phyloP scores from a whole-genome alignment of 1,140 invertebrate genomes.

The Bombus breviceps region DNA sequence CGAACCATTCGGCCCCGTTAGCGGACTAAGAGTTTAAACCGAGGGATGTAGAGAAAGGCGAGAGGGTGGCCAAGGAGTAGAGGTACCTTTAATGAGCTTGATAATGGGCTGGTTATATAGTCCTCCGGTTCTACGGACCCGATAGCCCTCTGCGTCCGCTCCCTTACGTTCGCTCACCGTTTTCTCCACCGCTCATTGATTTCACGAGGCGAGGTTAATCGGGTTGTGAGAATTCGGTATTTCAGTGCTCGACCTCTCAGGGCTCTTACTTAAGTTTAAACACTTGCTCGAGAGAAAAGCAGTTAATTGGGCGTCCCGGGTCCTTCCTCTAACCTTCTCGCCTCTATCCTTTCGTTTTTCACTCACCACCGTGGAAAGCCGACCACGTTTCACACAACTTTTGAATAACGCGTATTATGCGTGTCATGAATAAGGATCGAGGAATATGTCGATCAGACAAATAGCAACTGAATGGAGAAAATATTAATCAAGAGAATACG shows the following conservation, averaged over 20 bases:
- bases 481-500: slow-evolving; percentile 63
- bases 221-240: slow-evolving; percentile 65
- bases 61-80: slow-evolving; percentile 35
- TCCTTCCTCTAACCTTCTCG: not conserved
- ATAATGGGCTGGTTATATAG: slow-evolving; percentile 71
- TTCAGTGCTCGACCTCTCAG: slow-evolving; percentile 44
- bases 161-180: slow-evolving; percentile 44
- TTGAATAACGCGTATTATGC: slow-evolving; percentile 4
- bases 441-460: not conserved
- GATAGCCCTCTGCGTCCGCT: slow-evolving; percentile 33
- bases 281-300: slow-evolving; percentile 52
- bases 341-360: not conserved
- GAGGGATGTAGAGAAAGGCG: slow-evolving; percentile 31
- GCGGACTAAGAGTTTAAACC: slow-evolving; percentile 53
- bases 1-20: slow-evolving; percentile 40
- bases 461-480: not conserved
- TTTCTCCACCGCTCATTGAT: slow-evolving; percentile 63
- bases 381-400: not conserved
- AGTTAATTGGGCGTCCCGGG: not conserved
- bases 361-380: too few species aligned
- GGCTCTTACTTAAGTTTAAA: slow-evolving; percentile 62
- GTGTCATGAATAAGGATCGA: not conserved
- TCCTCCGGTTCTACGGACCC: slow-evolving; percentile 31
- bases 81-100: slow-evolving; percentile 72
- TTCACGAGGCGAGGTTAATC: slow-evolving; percentile 65